Evolutionary conservation across 2,888 invertebrate genomes (phyloP), one percentile per base, ranked within the genome.

Genomic region (Hyalella azteca): DNA sequence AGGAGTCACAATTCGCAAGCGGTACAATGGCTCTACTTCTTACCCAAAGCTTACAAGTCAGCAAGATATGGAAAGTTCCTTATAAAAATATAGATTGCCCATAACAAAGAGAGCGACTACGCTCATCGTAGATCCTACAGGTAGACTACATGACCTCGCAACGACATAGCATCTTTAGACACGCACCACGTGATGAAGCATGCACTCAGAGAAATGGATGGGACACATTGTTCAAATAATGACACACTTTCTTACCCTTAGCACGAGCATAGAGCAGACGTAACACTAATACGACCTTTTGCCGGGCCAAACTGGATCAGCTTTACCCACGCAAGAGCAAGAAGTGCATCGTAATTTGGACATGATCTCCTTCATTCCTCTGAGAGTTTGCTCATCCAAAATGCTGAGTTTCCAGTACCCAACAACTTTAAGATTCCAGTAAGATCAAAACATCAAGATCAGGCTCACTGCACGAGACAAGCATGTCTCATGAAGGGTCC

Each of bases 31-130:
- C 36, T 29, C 36, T 36, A 66, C 19, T 36, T 36, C 66, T 36
- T 66, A 66, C 29, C 32, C 32, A 36, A 66, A 36, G 66, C 66
- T 66, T 66, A 66, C 5, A 66, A 66, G 66, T 66, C 66, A n/a
- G 66, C 36, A 66, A 66, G 66, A 66, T 66, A 66, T 66, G 66
- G 66, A 66, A 66, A 36, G 66, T 66, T 66, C 7, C 66, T 66
- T 66, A 66, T 66, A 66, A 66, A 66, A 66, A 66, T 66, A 66
- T 66, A 66, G 36, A 66, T 66, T 66, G 66, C 66, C 66, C 66
- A 66, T 36, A 66, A 32, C 32, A 66, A 36, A 36, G 36, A 59
- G 59, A 66, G 36, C 32, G n/a, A 7, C 36, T 36, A 36, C 32
- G 36, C 66, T 66, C 36, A 29, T 19, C 19, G 36, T 36, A 36